Conservation (phyloP, 2,113 vertebrate species). For the Paradoxurus hermaphroditus region DNA sequence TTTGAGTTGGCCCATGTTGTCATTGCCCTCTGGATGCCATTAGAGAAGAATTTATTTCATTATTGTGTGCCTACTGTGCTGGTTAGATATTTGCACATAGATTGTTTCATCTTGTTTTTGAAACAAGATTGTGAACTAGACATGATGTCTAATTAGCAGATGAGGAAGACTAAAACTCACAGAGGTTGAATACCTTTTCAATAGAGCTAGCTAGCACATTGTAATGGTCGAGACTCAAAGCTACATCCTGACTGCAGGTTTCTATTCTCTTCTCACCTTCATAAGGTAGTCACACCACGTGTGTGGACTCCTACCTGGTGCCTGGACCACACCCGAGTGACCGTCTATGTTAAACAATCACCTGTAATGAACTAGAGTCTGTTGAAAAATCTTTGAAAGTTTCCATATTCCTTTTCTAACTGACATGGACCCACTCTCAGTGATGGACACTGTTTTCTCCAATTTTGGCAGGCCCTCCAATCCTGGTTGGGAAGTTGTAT, state of each 20-base stretch:
- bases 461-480: neutral
- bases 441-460: neutral
- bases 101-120: constrained; percentile 6
- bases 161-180: neutral
- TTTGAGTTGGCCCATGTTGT: constrained; percentile 9
- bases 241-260: neutral
- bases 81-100: neutral
- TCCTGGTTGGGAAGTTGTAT: neutral
- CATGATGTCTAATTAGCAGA: neutral
- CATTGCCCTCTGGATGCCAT: neutral
- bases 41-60: constrained; percentile 4
- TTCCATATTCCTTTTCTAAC: neutral
- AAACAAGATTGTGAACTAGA: constrained; percentile 26
- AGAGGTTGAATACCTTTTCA: neutral
- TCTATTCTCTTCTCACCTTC: neutral
- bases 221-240: neutral
- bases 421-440: neutral
- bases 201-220: neutral
- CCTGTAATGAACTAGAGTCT: neutral
- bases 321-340: neutral
- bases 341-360: neutral
- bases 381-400: neutral
- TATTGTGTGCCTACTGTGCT: neutral
- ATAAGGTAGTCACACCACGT: neutral
- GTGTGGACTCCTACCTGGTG: neutral